Evolutionary conservation across 2,888 invertebrate species (phyloP).

Genomic region (Andrena dorsata): DNA sequence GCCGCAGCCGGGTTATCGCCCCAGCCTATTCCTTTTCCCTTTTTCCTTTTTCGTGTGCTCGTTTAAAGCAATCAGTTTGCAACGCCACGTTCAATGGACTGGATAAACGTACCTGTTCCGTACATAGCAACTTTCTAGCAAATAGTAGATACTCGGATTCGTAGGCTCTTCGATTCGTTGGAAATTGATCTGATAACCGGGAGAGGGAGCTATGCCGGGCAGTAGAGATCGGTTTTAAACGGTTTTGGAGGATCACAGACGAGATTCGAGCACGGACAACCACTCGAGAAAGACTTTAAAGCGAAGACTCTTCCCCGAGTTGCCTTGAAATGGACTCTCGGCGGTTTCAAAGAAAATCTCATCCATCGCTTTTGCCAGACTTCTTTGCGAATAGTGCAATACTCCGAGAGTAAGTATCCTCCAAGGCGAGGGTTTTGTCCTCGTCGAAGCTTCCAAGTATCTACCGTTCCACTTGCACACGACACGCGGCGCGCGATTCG

Average conservation of each 20-base stretch:
- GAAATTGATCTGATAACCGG: neutral
- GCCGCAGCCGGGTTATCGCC: conserved; percentile 14
- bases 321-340: conserved; percentile 32
- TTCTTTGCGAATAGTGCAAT: conserved; percentile 43
- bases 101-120: conserved; percentile 20
- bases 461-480: neutral
- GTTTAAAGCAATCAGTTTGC: conserved; percentile 39
- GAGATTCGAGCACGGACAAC: neutral
- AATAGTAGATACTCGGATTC: no score
- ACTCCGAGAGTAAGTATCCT: conserved; percentile 41
- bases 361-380: conserved; percentile 16
- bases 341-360: conserved; percentile 40
- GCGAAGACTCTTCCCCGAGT: conserved; percentile 37
- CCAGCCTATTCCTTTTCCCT: neutral
- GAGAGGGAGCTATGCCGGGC: neutral
- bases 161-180: neutral
- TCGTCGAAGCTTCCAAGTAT: conserved; percentile 21
- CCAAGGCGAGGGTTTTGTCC: conserved; percentile 31
- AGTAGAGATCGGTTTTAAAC: conserved; percentile 8
- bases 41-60: conserved; percentile 14
- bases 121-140: neutral
- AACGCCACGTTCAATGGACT: conserved; percentile 1
- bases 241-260: neutral
- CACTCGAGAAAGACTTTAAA: conserved; percentile 19
- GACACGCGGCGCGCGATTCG: no score